Evolutionary conservation across 2,113 vertebrate genomes (phyloP), one percentile per base, ranked within the genome.

Genomic region (Stigmatopora nigra): DNA sequence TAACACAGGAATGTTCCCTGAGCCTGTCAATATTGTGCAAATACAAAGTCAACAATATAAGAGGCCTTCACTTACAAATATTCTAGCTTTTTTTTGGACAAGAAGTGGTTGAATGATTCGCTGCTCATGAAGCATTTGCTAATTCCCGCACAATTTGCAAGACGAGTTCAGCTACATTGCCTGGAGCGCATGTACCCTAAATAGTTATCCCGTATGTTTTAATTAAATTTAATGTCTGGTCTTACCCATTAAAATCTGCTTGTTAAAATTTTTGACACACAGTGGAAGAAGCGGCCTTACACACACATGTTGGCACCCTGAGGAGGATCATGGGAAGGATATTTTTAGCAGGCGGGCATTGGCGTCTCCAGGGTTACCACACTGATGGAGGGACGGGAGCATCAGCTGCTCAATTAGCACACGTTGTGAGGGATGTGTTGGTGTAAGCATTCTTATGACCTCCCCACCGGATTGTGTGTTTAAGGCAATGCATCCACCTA

Each of bases 321-420:
- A 31, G 78, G 78, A 79, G 79, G 81, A 83, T 84, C 81, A 84
- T 82, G 85, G 76, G 67, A 71, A 61, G 71, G 63, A 70, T 91
- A 91, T 91, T 87, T 90, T 87, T 90, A 91, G 84, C 53, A 36
- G 36, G 64, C 73, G 71, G 76, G 78, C 67, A 87, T 85, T 85
- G 84, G 83, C 70, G 81, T 87, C 84, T 87, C 86, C 74, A 67
- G 80, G 78, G 84, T 85, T 78, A 88, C 72, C 16, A 61, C 68
- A 71, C 56, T 73, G 79, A 84, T 75, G 75, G 71, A 72, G 70
- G 75, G 77, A 76, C 65, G 65, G 68, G 63, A 80, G 71, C 81
- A 78, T 88, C 83, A 85, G 86, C 86, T 85, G 82, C 83, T 88
- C 79, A 83, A 76, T 85, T 86, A 86, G 73, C 66, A 70, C 76